Conservation (phyloP, 2,888 invertebrate species). For the Patella pellucida region DNA sequence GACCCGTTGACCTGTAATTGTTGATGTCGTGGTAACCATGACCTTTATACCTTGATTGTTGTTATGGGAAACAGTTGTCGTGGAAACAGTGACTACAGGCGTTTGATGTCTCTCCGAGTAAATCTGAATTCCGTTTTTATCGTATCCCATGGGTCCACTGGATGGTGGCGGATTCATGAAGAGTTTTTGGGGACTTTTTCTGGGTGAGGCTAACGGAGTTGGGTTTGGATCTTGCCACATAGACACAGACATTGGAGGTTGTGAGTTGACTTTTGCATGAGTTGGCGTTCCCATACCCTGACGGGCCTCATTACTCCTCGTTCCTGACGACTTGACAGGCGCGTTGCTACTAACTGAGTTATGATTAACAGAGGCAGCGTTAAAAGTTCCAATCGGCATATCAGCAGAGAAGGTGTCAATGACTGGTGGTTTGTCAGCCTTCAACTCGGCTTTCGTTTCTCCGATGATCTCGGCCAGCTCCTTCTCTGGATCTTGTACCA, state of each 20-base stretch:
- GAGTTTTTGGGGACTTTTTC: conserved; percentile 47
- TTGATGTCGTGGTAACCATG: conserved; percentile 20
- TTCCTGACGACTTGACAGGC: neutral
- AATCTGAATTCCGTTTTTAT: neutral
- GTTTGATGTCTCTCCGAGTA: neutral
- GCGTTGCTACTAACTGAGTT: neutral
- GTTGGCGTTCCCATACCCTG: conserved; percentile 8
- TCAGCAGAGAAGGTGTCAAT: neutral
- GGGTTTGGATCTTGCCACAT: conserved; percentile 21
- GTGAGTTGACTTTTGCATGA: neutral
- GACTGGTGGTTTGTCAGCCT: neutral
- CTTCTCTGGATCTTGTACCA: conserved; percentile 93
- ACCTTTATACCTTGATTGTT: conserved; percentile 10
- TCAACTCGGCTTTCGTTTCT: conserved; percentile 27
- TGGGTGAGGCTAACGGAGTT: conserved; percentile 42
- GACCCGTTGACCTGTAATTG: conserved; percentile 4
- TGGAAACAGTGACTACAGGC: conserved; percentile 18
- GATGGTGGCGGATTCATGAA: neutral
- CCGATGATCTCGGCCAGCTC: conserved; percentile 63
- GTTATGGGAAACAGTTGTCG: conserved; percentile 15
- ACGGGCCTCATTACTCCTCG: neutral
- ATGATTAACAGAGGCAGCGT: neutral
- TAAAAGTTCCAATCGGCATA: conserved; percentile 8
- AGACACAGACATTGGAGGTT: neutral
- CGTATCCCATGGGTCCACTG: neutral